These are phyloP conservation scores for Melanotus villosus DNA, from an alignment of 2,888 invertebrate genomes.

Conservation along the genomic window DNA sequence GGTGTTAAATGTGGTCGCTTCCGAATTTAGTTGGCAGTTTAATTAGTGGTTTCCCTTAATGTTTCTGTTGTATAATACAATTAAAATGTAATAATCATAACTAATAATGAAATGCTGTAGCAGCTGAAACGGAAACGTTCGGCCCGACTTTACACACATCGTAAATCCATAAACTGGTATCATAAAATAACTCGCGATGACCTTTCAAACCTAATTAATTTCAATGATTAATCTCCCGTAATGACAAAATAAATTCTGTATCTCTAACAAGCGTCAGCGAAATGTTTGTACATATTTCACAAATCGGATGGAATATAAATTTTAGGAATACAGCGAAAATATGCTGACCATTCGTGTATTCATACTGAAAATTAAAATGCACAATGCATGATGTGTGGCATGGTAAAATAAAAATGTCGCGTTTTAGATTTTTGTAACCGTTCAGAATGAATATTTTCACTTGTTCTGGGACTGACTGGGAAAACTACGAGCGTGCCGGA, in stretches of 20 bases:
- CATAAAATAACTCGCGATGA: conserved; percentile 21
- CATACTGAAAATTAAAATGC: conserved; percentile 5
- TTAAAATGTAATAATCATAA: conserved; percentile 20
- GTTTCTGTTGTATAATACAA: conserved; percentile 5
- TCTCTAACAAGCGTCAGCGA: conserved; percentile 6
- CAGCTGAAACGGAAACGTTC: neutral
- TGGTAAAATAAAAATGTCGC: neutral
- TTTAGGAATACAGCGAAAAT: neutral
- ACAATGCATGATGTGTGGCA: neutral
- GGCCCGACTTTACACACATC: neutral
- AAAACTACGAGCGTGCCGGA: too few relatives aligned
- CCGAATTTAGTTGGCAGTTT: neutral
- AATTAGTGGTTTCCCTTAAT: conserved; percentile 1
- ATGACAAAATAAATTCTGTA: conserved; percentile 3
- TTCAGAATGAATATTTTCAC: neutral
- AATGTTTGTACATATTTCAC: conserved; percentile 22
- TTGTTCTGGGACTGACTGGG: too few relatives aligned
- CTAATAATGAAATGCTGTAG: neutral
- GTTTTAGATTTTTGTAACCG: neutral
- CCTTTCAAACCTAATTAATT: conserved; percentile 25
- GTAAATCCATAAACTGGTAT: conserved; percentile 6
- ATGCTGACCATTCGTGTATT: conserved; percentile 8
- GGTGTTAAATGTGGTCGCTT: neutral
- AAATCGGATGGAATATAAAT: conserved; percentile 1
- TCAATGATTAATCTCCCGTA: conserved; percentile 7